phyloP scores from a whole-genome alignment of 2,888 invertebrate species.

The Drosophila borborema region DNA sequence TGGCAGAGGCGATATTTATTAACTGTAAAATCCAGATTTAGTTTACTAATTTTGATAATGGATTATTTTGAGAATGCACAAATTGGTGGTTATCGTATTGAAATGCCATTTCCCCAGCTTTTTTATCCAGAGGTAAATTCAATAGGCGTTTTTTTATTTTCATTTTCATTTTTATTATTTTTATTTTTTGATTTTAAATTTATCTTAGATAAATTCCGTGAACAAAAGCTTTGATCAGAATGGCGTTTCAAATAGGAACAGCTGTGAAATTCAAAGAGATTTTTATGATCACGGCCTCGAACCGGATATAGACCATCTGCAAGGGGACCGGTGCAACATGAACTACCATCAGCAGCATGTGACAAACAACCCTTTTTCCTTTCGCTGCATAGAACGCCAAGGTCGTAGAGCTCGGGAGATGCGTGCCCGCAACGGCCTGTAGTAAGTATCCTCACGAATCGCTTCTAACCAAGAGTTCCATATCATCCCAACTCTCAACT shows the following conservation, averaged over 20 bases:
- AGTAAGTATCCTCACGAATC: constrained; percentile 19
- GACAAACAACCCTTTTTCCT: not conserved
- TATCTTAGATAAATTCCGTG: not conserved
- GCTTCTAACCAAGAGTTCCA: not conserved
- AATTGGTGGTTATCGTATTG: constrained; percentile 7
- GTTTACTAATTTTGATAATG: constrained; percentile 1
- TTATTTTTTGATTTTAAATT: not conserved
- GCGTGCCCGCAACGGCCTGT: constrained; percentile 43
- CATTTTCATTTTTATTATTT: not conserved
- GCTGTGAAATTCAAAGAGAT: not conserved
- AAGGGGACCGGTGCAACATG: not conserved
- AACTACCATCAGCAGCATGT: not conserved
- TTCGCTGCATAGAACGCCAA: not conserved
- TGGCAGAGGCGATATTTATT: not conserved
- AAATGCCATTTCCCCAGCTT: constrained; percentile 11
- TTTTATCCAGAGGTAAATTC: constrained; percentile 13
- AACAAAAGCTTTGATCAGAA: not conserved
- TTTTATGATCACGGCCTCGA: constrained; percentile 5
- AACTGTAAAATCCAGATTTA: not conserved
- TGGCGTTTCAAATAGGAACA: not conserved
- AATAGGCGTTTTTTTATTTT: fast-evolving
- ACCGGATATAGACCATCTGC: too few relatives aligned
- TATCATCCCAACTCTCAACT: too few relatives aligned
- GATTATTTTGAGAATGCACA: constrained; percentile 18
- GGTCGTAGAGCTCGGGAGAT: constrained; percentile 34